phyloP scores from a whole-genome alignment of 2,888 invertebrate genomes.

The Drosophila kuntzei region DNA sequence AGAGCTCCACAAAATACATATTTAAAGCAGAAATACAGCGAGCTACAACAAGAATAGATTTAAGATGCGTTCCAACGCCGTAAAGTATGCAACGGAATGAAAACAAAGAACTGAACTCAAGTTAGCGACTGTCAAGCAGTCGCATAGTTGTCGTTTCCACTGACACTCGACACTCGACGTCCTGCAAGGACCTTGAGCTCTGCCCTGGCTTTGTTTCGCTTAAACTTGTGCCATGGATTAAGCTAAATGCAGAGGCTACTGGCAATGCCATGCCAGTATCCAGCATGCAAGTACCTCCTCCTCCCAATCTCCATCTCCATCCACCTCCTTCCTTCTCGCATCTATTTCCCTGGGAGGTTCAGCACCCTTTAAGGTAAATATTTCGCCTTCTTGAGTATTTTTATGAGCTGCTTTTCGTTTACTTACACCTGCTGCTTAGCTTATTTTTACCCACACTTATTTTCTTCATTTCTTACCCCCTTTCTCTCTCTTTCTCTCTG shows the following conservation, averaged over 20 bases:
- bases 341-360: constrained; percentile 18
- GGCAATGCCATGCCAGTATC: constrained; percentile 18
- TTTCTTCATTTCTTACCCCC: not conserved
- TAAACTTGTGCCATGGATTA: constrained; percentile 73
- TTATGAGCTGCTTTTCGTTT: constrained; percentile 71
- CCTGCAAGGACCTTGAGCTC: constrained; percentile 36
- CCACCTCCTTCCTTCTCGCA: not conserved
- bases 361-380: constrained; percentile 68
- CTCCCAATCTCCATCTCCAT: not conserved
- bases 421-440: constrained; percentile 64
- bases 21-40: constrained; percentile 22
- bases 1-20: constrained; percentile 22
- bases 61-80: constrained; percentile 38
- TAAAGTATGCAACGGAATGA: constrained; percentile 43
- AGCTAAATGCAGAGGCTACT: constrained; percentile 65
- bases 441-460: constrained; percentile 53
- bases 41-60: constrained; percentile 30
- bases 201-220: constrained; percentile 59
- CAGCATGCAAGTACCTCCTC: constrained; percentile 47
- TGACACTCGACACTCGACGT: constrained; percentile 49
- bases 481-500: not conserved
- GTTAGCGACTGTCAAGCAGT: constrained; percentile 71
- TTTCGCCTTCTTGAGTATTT: constrained; percentile 70
- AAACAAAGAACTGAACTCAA: constrained; percentile 48
- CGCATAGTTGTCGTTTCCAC: constrained; percentile 57